These are phyloP conservation scores for Nomada ferruginata DNA, from an alignment of 2,888 invertebrate genomes.

Conservation along the genomic window DNA sequence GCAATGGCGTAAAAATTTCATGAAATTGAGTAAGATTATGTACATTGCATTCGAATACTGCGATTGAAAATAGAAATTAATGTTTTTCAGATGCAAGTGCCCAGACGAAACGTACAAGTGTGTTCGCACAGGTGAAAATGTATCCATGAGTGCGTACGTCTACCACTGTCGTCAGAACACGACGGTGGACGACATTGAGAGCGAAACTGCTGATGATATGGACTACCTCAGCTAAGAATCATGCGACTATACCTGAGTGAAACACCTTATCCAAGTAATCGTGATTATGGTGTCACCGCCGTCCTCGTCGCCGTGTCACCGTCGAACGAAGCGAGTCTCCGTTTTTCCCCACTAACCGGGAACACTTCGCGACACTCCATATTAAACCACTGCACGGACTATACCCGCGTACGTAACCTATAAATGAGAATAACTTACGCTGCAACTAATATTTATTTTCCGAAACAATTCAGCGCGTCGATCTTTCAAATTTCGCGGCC, in stretches of 20 bases:
- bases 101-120: conserved; percentile 83
- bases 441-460: neutral
- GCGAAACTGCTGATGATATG: conserved; percentile 26
- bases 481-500: conserved; percentile 20
- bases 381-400: neutral
- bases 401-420: neutral
- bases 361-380: neutral
- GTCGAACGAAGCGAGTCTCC: conserved; percentile 15
- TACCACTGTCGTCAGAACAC: conserved; percentile 85
- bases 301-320: neutral
- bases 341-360: neutral
- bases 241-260: conserved; percentile 36
- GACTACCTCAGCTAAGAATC: conserved; percentile 49
- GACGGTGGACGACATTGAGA: conserved; percentile 75
- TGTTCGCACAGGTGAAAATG: conserved; percentile 85
- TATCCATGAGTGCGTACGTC: conserved; percentile 86
- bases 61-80: neutral
- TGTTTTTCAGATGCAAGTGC: conserved; percentile 85
- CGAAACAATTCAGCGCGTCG: neutral
- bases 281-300: conserved; percentile 13
- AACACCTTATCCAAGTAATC: conserved; percentile 1
- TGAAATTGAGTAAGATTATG: no score
- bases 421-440: conserved; percentile 3
- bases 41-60: no score
- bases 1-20: no score